Evolutionary conservation across 2,113 vertebrate species (phyloP), one percentile per base, ranked within the genome.

Genomic region (Corynorhinus townsendii): DNA sequence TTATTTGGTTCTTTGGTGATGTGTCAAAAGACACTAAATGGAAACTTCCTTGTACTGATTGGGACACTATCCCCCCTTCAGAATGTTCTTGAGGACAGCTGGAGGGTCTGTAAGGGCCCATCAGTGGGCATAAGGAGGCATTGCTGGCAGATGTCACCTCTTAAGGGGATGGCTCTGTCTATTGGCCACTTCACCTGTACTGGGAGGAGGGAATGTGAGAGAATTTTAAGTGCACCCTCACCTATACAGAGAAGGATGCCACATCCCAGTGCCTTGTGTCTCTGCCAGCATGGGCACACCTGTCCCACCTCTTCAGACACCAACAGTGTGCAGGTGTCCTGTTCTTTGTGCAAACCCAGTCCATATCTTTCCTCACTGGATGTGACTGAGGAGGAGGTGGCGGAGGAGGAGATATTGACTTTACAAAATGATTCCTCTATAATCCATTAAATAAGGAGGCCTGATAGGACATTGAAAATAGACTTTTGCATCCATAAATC

Each of bases 21-120:
- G 19, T 73, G 94, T 97, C 94, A 95, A 26, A 91, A 97, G 93
- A 68, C 81, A 95, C 91, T 94, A 91, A 94, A 88, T 95, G 89
- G 86, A 95, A 96, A 40, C 85, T 69, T 81, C 47, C 59, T 92
- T 71, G 47, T 75, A 30, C 35, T 43, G 22, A 81, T 28, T n/a
- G 26, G 76, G 90, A 43, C 12, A 7, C 45, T 17, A 3, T 62
- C n/a, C 9, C 33, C 54, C 38, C 68, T 79, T 88, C 79, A 20
- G 45, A 69, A 49, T 80, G 38, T 71, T 79, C 79, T 62, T 87
- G 24, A 11, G 62, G 69, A 77, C 68, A 82, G 33, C 54, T 40
- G 43, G 66, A 73, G 52, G 81, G 49, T 90, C 96, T 77, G 81
- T 56, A 28, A 73, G 66, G 94, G 88, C 54, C 76, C 72, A 30